These are phyloP conservation scores for Macropodus opercularis DNA, from an alignment of 2,797 vertebrate genomes.

Conservation along the genomic window DNA sequence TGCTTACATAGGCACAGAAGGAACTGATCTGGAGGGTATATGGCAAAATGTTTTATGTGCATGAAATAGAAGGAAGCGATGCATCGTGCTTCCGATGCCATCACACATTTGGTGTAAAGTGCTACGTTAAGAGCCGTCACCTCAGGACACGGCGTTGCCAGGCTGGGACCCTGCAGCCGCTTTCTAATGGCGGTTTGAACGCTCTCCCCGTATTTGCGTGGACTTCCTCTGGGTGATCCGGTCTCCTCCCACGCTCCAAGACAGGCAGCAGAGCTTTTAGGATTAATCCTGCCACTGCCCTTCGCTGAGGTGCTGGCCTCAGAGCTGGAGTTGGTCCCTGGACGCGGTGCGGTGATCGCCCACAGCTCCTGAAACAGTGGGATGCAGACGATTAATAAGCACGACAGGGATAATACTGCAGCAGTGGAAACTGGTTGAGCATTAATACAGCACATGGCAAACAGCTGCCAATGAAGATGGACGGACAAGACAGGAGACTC, in stretches of 20 bases:
- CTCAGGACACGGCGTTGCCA: constrained; percentile 61
- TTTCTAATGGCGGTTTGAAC: constrained; percentile 66
- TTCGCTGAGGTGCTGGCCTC: constrained; percentile 51
- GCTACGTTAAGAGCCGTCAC: constrained; percentile 43
- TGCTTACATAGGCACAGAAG: constrained; percentile 66
- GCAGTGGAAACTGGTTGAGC: neutral
- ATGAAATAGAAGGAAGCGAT: constrained; percentile 3
- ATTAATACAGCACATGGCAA: neutral
- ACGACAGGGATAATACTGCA: neutral
- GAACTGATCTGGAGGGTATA: constrained; percentile 40
- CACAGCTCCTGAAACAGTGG: constrained; percentile 67
- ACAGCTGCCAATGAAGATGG: neutral
- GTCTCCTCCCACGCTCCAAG: constrained; percentile 65
- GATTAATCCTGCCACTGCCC: constrained; percentile 54
- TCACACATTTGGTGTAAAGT: constrained; percentile 7
- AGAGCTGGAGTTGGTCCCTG: constrained; percentile 65
- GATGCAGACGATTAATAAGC: constrained; percentile 24
- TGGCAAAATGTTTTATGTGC: constrained; percentile 20
- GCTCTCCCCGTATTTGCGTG: constrained; percentile 73
- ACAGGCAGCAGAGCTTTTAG: constrained; percentile 60
- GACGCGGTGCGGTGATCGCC: constrained; percentile 68
- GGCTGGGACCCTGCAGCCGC: constrained; percentile 58
- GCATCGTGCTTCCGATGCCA: neutral
- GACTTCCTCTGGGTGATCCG: constrained; percentile 47
- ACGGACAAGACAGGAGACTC: neutral